These are phyloP conservation scores for Cyprinodon variegatus DNA, from an alignment of 2,113 vertebrate species.

Conservation along the genomic window DNA sequence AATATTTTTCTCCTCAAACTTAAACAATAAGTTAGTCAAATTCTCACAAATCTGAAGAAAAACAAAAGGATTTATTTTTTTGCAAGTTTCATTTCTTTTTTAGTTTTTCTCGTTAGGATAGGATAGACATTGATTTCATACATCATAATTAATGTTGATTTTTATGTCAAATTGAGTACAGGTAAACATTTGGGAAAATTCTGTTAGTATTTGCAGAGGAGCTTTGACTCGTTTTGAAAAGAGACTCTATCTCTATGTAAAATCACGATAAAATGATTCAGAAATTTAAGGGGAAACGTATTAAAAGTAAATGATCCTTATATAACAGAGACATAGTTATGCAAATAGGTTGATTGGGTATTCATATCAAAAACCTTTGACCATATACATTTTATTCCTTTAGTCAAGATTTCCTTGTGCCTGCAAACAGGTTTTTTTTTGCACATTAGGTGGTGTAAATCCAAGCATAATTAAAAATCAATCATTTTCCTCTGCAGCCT, in stretches of 20 bases:
- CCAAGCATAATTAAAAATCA: constrained; percentile 45
- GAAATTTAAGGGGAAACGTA: not conserved
- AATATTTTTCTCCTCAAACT: not conserved
- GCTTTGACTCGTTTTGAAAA: not conserved
- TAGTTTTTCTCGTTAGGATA: too few species aligned
- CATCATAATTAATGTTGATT: too few species aligned
- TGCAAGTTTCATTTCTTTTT: not conserved
- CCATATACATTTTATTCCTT: not conserved
- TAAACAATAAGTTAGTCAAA: not conserved
- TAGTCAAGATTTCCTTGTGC: not conserved
- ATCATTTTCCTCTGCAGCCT: constrained; percentile 5
- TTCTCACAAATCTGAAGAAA: not conserved
- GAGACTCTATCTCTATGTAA: not conserved
- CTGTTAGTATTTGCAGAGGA: not conserved
- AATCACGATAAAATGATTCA: not conserved
- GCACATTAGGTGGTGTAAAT: constrained; percentile 18
- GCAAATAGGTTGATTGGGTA: not conserved
- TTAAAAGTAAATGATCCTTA: not conserved
- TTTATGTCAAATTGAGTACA: too few species aligned
- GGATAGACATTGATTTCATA: too few species aligned
- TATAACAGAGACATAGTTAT: not conserved
- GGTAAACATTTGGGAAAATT: not conserved
- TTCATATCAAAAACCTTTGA: not conserved
- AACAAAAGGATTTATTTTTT: not conserved
- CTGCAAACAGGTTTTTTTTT: constrained; percentile 20